These are phyloP conservation scores for Kobus ellipsiprymnus DNA, from an alignment of 2,113 vertebrate species.

Conservation along the genomic window DNA sequence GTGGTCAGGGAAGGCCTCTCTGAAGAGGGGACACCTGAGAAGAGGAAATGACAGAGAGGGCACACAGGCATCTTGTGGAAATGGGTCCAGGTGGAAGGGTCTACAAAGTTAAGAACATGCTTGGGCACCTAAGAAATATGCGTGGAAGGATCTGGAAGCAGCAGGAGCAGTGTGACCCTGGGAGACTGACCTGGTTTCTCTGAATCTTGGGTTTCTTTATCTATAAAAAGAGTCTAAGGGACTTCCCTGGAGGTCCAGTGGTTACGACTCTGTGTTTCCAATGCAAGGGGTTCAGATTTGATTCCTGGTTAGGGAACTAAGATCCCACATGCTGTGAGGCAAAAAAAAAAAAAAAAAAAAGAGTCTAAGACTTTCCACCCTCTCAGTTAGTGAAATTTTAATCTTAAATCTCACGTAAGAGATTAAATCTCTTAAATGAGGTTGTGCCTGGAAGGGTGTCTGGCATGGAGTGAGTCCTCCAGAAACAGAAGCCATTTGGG, in stretches of 20 bases:
- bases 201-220: not conserved
- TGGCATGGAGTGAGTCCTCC: not conserved
- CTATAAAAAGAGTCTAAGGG: not conserved
- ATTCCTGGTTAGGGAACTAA: not conserved
- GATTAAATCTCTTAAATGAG: not conserved
- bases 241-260: not conserved
- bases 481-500: not conserved
- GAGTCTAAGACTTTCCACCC: not conserved
- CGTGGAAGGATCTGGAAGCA: not conserved
- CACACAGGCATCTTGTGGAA: not conserved
- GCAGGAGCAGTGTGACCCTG: not conserved
- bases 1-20: not conserved
- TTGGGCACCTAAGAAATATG: not conserved
- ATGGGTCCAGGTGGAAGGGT: not conserved
- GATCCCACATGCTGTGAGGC: not conserved
- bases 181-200: not conserved
- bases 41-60: not conserved
- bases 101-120: not conserved
- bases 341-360: not conserved
- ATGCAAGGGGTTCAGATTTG: not conserved
- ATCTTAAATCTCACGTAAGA: not conserved
- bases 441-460: not conserved
- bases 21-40: not conserved
- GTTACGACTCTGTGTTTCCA: not conserved
- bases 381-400: not conserved